phyloP scores from a whole-genome alignment of 1,140 invertebrate species.

The Lanistes nyassanus region DNA sequence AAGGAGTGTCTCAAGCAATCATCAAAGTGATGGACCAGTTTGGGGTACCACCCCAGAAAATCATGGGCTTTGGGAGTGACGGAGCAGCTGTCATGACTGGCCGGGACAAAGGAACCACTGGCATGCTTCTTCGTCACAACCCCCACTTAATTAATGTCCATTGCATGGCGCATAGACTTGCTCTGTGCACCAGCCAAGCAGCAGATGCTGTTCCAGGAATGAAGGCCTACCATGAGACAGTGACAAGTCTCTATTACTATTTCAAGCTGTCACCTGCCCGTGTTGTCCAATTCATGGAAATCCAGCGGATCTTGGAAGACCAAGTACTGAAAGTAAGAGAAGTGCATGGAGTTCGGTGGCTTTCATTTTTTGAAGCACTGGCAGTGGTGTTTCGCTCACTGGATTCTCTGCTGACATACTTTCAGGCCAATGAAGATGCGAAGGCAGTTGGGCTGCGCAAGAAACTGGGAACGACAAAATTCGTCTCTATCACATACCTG shows the following conservation, averaged over 20 bases:
- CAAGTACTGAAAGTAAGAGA: constrained; percentile 27
- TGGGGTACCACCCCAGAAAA: constrained; percentile 6
- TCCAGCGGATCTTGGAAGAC: too few relatives aligned
- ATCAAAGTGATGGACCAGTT: constrained; percentile 9
- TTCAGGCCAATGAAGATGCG: neutral
- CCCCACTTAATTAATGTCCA: constrained; percentile 30
- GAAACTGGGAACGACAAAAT: neutral
- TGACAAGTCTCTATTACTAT: too few relatives aligned
- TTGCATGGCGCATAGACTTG: constrained; percentile 35
- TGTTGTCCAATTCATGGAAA: too few relatives aligned
- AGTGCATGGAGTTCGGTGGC: constrained; percentile 36
- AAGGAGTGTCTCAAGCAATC: constrained; percentile 1
- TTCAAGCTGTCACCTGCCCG: too few relatives aligned
- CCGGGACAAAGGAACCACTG: constrained; percentile 25
- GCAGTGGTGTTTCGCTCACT: constrained; percentile 23
- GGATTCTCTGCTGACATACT: constrained; percentile 27
- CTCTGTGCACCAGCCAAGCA: too few relatives aligned
- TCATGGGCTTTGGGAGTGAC: constrained; percentile 36
- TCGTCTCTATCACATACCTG: neutral
- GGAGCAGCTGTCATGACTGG: constrained; percentile 38
- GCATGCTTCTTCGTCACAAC: too few relatives aligned
- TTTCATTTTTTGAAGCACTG: constrained; percentile 34
- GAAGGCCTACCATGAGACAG: too few relatives aligned
- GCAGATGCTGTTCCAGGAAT: too few relatives aligned
- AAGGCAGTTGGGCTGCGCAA: constrained; percentile 4